Evolutionary conservation across 1,140 invertebrate genomes (phyloP).

Genomic region (Nilaparvata lugens): DNA sequence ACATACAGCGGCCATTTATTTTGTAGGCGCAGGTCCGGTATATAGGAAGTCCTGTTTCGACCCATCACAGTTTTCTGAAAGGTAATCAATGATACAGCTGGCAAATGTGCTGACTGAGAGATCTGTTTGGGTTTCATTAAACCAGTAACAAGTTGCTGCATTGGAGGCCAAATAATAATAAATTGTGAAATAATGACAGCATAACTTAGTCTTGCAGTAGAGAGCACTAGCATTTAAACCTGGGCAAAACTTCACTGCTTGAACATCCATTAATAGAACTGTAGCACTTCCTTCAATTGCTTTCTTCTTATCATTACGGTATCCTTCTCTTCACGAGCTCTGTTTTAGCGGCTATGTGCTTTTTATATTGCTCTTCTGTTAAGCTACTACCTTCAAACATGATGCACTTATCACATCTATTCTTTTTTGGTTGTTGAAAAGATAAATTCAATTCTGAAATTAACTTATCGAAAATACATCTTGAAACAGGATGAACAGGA

Average conservation of each 20-base stretch:
- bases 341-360: constrained; percentile 24
- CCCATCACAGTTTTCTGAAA: constrained; percentile 17
- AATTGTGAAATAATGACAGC: constrained; percentile 38
- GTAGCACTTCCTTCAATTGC: constrained; percentile 17
- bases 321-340: constrained; percentile 23
- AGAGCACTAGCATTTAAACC: constrained; percentile 31
- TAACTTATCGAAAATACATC: too few relatives aligned
- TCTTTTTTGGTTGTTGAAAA: too few relatives aligned
- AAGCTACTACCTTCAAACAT: constrained; percentile 22
- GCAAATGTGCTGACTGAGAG: constrained; percentile 35
- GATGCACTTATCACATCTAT: too few relatives aligned
- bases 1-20: too few relatives aligned
- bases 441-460: too few relatives aligned
- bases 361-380: constrained; percentile 19
- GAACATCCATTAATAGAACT: constrained; percentile 32
- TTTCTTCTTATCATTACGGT: constrained; percentile 23
- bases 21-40: too few relatives aligned
- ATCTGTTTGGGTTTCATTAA: constrained; percentile 35
- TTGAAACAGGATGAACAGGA: too few relatives aligned
- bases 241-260: constrained; percentile 35
- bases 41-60: too few relatives aligned
- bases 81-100: constrained; percentile 30
- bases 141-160: constrained; percentile 33
- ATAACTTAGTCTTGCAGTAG: constrained; percentile 38
- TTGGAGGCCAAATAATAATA: constrained; percentile 29